Conservation (phyloP, 2,888 invertebrate species). For the Patella ulyssiponensis region DNA sequence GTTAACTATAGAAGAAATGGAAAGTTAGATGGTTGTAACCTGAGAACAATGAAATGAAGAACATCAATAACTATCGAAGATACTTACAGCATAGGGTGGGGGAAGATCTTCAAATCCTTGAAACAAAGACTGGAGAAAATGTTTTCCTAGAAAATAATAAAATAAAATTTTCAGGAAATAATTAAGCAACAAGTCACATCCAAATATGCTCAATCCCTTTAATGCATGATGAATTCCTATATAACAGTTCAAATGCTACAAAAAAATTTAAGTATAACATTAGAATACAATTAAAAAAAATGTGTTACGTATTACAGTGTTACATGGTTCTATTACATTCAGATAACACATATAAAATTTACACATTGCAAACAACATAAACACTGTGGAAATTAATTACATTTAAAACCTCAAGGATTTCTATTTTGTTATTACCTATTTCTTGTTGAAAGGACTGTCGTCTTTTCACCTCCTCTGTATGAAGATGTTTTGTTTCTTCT, state of each 20-base stretch:
- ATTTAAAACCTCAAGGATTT: background rate
- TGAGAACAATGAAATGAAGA: too few species aligned
- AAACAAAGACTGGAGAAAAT: conserved; percentile 85
- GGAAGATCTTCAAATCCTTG: conserved; percentile 91
- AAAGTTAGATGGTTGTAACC: too few species aligned
- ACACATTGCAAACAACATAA: conserved; percentile 39
- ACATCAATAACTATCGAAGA: background rate
- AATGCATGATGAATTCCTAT: too few species aligned
- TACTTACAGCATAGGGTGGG: conserved; percentile 81
- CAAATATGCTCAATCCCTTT: too few species aligned
- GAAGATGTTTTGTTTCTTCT: conserved; percentile 83
- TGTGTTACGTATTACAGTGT: too few species aligned
- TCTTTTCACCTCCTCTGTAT: conserved; percentile 85
- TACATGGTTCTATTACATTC: too few species aligned
- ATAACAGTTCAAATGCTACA: too few species aligned
- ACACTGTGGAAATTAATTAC: conserved; percentile 40
- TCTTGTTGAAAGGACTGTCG: conserved; percentile 80
- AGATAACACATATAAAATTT: background rate
- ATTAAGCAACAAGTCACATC: background rate
- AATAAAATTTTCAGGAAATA: conserved; percentile 73
- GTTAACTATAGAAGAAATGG: too few species aligned
- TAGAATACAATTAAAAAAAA: too few species aligned
- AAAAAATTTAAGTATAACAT: too few species aligned
- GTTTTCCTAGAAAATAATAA: conserved; percentile 77
- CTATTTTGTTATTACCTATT: conserved; percentile 44